Evolutionary conservation across 2,113 vertebrate genomes (phyloP).

Genomic region (Macroglossus sobrinus): DNA sequence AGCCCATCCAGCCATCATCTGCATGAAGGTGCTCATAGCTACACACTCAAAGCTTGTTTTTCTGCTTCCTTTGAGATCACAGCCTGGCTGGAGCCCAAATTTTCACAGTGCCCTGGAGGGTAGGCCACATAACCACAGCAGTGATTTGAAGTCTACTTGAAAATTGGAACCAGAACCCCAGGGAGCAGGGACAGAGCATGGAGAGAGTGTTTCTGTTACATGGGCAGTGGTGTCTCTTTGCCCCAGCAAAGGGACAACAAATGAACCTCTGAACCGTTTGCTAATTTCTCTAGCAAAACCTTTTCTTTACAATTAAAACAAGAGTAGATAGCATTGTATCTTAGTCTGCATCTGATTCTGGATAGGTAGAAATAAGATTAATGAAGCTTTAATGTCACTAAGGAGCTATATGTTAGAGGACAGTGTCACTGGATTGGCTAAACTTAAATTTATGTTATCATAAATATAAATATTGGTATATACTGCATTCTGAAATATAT

Average conservation of each 20-base stretch:
- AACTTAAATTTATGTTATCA: background rate
- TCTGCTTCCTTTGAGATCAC: background rate
- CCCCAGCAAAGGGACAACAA: background rate
- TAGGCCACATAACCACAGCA: background rate
- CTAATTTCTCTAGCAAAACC: background rate
- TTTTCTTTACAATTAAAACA: background rate
- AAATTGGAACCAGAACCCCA: background rate
- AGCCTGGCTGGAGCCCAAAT: background rate
- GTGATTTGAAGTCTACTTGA: background rate
- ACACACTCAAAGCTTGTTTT: background rate
- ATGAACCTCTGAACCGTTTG: background rate
- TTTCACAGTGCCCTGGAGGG: background rate
- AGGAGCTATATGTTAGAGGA: background rate
- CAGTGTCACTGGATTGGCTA: background rate
- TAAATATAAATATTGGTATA: background rate
- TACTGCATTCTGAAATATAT: background rate
- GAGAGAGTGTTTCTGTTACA: background rate
- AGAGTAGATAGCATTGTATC: background rate
- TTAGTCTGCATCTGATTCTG: background rate
- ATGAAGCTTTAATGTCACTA: background rate
- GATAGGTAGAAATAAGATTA: background rate
- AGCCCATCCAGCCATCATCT: background rate
- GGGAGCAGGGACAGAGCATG: background rate
- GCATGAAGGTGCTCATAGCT: too few relatives aligned
- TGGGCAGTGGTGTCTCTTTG: background rate